A percentile compares a stretch with the other conserved stretches of the same genome.
Evolutionary conservation across 2,113 vertebrate genomes (phyloP).

Genomic region (Labeo rohita): DNA sequence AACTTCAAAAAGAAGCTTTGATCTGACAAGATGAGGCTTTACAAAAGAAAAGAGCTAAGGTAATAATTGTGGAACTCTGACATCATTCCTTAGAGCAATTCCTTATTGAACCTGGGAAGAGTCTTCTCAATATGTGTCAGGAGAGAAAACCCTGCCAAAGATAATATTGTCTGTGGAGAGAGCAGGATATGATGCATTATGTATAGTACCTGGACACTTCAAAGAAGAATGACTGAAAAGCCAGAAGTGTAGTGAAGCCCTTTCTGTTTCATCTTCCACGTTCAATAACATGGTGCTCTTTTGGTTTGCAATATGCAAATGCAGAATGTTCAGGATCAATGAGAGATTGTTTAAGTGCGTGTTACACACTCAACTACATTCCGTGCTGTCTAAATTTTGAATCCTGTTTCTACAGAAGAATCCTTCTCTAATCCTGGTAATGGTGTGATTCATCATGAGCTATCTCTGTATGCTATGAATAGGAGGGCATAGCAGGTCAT

Average conservation of each 20-base stretch:
- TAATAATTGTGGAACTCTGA: constrained; percentile 57
- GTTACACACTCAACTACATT: constrained; percentile 3
- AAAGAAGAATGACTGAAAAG: constrained; percentile 57
- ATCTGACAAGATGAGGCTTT: constrained; percentile 43
- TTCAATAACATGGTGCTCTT: neutral
- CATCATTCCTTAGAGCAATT: constrained; percentile 49
- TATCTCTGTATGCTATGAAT: constrained; percentile 38
- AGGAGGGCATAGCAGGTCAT: constrained; percentile 35
- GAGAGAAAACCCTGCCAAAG: constrained; percentile 64
- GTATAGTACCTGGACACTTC: constrained; percentile 68
- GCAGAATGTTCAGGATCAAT: constrained; percentile 25
- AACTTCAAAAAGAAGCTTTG: constrained; percentile 48
- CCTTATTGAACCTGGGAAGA: constrained; percentile 41
- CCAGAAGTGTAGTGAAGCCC: constrained; percentile 49
- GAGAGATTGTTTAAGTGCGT: constrained; percentile 8
- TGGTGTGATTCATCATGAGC: constrained; percentile 47
- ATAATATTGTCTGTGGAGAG: constrained; percentile 63
- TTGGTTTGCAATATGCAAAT: constrained; percentile 31
- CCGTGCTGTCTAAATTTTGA: constrained; percentile 39
- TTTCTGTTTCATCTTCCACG: constrained; percentile 30
- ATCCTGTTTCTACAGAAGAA: constrained; percentile 37
- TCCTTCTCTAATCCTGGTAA: constrained; percentile 36
- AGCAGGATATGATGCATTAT: constrained; percentile 65
- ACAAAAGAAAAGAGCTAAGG: constrained; percentile 36
- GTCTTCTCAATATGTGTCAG: constrained; percentile 32